A percentile compares a stretch with the other conserved stretches of the same genome.
Conservation (phyloP, 1,140 invertebrate species). For the Pogonus chalceus region DNA sequence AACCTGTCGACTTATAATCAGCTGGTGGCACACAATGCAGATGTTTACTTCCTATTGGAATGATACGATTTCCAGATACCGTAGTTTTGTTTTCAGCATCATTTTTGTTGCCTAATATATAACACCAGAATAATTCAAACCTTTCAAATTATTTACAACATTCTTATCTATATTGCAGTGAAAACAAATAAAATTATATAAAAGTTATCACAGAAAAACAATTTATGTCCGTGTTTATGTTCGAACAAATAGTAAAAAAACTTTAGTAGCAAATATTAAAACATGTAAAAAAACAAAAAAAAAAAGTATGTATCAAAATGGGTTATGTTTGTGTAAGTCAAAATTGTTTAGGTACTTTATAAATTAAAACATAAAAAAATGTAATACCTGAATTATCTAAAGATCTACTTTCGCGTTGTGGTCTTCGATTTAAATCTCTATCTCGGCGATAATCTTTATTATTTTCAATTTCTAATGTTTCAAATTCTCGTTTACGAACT, state of each 20-base stretch:
- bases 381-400: conserved; percentile 35
- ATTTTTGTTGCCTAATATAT: conserved; percentile 5
- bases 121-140: too few species aligned
- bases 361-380: conserved; percentile 3
- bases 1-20: conserved; percentile 42
- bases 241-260: too few species aligned
- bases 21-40: conserved; percentile 62
- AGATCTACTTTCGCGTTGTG: conserved; percentile 33
- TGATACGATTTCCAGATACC: conserved; percentile 60
- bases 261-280: too few species aligned
- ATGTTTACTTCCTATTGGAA: conserved; percentile 64
- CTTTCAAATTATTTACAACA: too few species aligned
- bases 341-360: too few species aligned
- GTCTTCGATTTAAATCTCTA: conserved; percentile 9
- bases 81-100: conserved; percentile 34
- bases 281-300: too few species aligned
- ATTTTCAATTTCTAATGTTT: conserved; percentile 41
- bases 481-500: conserved; percentile 62
- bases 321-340: too few species aligned
- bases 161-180: too few species aligned
- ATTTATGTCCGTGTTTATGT: too few species aligned
- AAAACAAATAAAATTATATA: too few species aligned
- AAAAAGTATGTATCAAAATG: too few species aligned
- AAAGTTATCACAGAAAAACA: too few species aligned
- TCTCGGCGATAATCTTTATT: conserved; percentile 22